Evolutionary conservation across 1,140 invertebrate species (phyloP).

Genomic region (Macrobrachium nipponense): DNA sequence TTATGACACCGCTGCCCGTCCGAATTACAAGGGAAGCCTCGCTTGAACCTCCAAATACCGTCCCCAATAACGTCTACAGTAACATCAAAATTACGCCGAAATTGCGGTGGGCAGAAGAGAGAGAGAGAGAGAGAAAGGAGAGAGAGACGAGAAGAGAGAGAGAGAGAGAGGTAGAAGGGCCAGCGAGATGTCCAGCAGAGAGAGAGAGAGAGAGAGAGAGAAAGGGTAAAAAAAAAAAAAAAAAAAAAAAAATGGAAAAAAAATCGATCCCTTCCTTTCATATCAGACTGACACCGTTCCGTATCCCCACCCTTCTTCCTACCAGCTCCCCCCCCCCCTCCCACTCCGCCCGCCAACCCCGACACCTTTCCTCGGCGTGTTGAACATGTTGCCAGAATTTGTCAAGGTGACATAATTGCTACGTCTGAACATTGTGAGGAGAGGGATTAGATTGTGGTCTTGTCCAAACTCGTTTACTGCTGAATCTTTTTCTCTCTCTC

Average conservation of each 20-base stretch:
- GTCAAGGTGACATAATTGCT: slow-evolving; percentile 36
- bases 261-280: neutral
- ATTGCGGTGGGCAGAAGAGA: neutral
- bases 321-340: neutral
- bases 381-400: slow-evolving; percentile 35
- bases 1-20: neutral
- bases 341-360: neutral
- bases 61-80: neutral
- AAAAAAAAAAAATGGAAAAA: neutral
- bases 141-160: slow-evolving; percentile 19
- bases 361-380: slow-evolving; percentile 12
- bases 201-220: slow-evolving; percentile 30
- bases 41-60: slow-evolving; percentile 1
- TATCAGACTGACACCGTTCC: neutral
- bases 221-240: slow-evolving; percentile 10
- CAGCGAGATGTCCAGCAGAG: neutral
- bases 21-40: neutral
- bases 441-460: slow-evolving; percentile 20
- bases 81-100: slow-evolving; percentile 10
- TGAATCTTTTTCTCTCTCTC: neutral
- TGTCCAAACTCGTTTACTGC: slow-evolving; percentile 23
- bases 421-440: slow-evolving; percentile 1
- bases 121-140: slow-evolving; percentile 29
- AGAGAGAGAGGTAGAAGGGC: slow-evolving; percentile 9
- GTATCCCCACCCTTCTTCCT: no score